These are phyloP conservation scores for Nesogale talazaci DNA, from an alignment of 2,113 vertebrate species.

Conservation along the genomic window DNA sequence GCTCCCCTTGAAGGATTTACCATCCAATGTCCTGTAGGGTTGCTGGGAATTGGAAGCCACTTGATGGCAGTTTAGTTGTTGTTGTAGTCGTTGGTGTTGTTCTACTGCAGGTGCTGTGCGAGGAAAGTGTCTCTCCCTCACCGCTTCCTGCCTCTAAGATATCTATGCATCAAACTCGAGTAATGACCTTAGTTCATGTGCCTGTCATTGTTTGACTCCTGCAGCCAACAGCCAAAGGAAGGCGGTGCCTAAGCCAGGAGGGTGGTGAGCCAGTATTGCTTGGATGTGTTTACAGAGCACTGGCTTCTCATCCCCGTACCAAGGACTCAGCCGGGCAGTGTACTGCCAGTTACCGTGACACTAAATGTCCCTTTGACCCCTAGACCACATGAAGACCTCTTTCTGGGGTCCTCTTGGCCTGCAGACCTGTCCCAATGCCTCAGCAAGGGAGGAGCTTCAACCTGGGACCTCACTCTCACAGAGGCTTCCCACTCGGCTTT, in stretches of 20 bases:
- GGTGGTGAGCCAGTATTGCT: background rate
- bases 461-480: background rate
- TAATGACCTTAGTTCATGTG: background rate
- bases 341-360: background rate
- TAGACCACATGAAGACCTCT: background rate
- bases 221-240: background rate
- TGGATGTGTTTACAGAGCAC: background rate
- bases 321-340: background rate
- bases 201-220: too few relatives aligned
- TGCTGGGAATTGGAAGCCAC: too few relatives aligned
- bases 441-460: background rate
- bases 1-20: constrained; percentile 52
- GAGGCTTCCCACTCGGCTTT: background rate
- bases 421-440: background rate
- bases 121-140: background rate
- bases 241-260: background rate
- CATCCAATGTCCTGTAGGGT: too few relatives aligned
- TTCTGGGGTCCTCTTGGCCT: background rate
- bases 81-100: too few relatives aligned
- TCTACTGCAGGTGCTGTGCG: background rate
- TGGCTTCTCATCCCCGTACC: background rate
- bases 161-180: background rate
- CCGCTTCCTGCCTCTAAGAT: background rate
- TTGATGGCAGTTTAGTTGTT: too few relatives aligned
- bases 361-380: background rate